Conservation (phyloP, 1,140 invertebrate species). For the Cylas formicarius region DNA sequence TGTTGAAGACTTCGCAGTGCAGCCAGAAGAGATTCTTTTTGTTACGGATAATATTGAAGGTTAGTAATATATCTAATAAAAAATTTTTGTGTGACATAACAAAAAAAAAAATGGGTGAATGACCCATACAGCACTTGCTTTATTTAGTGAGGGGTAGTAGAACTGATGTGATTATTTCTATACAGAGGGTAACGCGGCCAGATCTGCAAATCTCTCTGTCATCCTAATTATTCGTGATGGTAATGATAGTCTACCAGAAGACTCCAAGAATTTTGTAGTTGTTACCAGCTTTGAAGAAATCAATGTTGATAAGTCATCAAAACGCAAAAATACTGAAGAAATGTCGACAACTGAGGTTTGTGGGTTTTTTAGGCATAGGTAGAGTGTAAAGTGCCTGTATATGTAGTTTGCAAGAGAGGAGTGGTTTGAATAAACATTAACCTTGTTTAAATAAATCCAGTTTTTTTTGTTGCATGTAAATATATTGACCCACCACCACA, state of each 20-base stretch:
- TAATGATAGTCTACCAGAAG: slow-evolving; percentile 59
- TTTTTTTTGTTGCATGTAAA: slow-evolving; percentile 11
- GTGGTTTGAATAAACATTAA: background rate
- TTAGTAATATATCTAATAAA: too few relatives aligned
- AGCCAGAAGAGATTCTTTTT: slow-evolving; percentile 67
- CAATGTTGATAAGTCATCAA: slow-evolving; percentile 25
- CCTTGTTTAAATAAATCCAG: too few relatives aligned
- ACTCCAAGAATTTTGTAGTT: slow-evolving; percentile 50
- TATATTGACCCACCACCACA: slow-evolving; percentile 8
- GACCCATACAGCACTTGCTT: background rate
- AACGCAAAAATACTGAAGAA: slow-evolving; percentile 34
- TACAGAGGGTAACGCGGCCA: slow-evolving; percentile 71
- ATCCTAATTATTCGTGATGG: slow-evolving; percentile 69
- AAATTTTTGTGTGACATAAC: slow-evolving; percentile 8
- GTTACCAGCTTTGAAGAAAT: slow-evolving; percentile 51
- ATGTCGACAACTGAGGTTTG: slow-evolving; percentile 28
- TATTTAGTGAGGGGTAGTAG: too few relatives aligned
- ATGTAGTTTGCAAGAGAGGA: background rate
- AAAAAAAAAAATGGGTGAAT: background rate
- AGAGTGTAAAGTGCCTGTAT: slow-evolving; percentile 1
- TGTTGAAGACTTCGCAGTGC: slow-evolving; percentile 54
- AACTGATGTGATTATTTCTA: slow-evolving; percentile 12
- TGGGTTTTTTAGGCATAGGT: slow-evolving; percentile 13
- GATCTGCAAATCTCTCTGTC: slow-evolving; percentile 59
- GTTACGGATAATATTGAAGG: slow-evolving; percentile 77